These are phyloP conservation scores for Epinephelus moara DNA, from an alignment of 2,113 vertebrate species.

Conservation along the genomic window DNA sequence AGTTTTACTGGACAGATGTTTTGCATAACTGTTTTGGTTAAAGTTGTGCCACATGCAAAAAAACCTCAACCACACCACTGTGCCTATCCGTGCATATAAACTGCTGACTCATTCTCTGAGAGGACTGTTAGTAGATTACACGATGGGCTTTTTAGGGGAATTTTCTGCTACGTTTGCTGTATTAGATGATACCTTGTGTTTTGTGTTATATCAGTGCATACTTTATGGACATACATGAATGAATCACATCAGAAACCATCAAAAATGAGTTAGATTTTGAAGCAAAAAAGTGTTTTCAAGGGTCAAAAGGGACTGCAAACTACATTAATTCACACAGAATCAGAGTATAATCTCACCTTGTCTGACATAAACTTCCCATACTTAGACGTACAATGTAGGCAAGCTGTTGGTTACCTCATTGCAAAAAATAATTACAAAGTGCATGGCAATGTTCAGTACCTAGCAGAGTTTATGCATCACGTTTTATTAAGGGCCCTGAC, in stretches of 20 bases:
- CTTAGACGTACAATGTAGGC: conserved; percentile 22
- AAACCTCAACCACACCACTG: conserved; percentile 46
- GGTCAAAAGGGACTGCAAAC: conserved; percentile 22
- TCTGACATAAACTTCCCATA: conserved; percentile 26
- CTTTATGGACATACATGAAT: background rate
- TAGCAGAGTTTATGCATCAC: background rate
- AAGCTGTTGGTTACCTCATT: background rate
- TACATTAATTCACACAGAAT: conserved; percentile 51
- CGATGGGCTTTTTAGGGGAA: background rate
- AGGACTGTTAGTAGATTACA: conserved; percentile 43
- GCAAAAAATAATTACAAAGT: conserved; percentile 4
- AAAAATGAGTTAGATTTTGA: conserved; percentile 3
- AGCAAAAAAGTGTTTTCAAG: background rate
- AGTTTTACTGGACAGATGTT: conserved; percentile 56
- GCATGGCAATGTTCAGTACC: background rate
- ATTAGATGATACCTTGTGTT: background rate
- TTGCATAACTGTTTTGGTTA: conserved; percentile 67
- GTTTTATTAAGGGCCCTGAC: background rate
- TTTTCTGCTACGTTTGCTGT: conserved; percentile 5
- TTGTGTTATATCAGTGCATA: background rate
- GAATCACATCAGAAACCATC: background rate
- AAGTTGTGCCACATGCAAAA: conserved; percentile 77
- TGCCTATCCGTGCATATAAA: conserved; percentile 60
- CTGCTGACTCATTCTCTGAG: conserved; percentile 19
- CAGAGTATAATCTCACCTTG: conserved; percentile 67